A percentile compares a stretch with the other conserved stretches of the same genome.
Evolutionary conservation across 1,140 invertebrate species (phyloP).

Genomic region (Ectropis grisescens): DNA sequence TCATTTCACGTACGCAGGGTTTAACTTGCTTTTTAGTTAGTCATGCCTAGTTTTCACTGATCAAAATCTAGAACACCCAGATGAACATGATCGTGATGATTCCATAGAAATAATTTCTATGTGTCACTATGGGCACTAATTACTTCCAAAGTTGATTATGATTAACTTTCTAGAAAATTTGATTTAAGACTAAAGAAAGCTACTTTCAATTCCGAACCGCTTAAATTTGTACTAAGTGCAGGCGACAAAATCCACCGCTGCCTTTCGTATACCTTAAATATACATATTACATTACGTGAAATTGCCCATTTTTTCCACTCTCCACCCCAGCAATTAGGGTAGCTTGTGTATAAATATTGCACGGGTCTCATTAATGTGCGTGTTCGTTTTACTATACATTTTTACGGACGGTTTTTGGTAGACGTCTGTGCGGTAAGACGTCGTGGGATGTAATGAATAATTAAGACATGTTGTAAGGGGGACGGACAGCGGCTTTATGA

Average conservation of each 20-base stretch:
- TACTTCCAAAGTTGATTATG: too few relatives aligned
- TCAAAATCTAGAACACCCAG: too few relatives aligned
- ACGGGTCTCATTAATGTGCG: slow-evolving; percentile 64
- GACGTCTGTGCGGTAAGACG: slow-evolving; percentile 36
- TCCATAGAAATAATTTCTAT: too few relatives aligned
- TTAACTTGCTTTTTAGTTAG: too few relatives aligned
- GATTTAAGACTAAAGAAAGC: too few relatives aligned
- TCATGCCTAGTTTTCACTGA: too few relatives aligned
- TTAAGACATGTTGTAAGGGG: slow-evolving; percentile 48
- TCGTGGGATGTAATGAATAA: slow-evolving; percentile 62
- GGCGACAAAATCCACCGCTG: slow-evolving; percentile 54
- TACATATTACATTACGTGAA: slow-evolving; percentile 70
- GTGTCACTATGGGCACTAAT: too few relatives aligned
- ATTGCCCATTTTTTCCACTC: slow-evolving; percentile 71
- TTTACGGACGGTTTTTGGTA: slow-evolving; percentile 48
- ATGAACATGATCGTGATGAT: too few relatives aligned
- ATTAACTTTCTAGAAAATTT: too few relatives aligned
- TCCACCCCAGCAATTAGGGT: slow-evolving; percentile 68
- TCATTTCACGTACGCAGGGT: too few relatives aligned
- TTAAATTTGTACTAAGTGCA: slow-evolving; percentile 61
- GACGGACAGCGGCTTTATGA: slow-evolving; percentile 16
- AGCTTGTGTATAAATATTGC: slow-evolving; percentile 67
- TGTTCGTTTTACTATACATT: slow-evolving; percentile 63
- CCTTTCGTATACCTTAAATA: slow-evolving; percentile 62
- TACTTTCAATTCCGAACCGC: slow-evolving; percentile 19